Base-by-base conservation (phyloP, 2,888 invertebrate genomes). In the Labia minor region DNA sequence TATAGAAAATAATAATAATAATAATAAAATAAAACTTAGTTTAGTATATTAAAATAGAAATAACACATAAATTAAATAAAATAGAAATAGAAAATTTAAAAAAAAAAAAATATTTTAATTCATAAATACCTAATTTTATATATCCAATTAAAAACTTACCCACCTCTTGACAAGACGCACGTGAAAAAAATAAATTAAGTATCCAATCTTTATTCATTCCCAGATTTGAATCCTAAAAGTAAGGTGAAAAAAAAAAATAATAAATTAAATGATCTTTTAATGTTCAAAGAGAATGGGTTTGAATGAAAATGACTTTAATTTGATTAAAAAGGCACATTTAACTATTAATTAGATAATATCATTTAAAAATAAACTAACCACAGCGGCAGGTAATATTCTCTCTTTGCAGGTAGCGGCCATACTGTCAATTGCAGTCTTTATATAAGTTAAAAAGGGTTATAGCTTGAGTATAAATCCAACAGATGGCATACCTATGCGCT, bases 81-180 rank as follows among this genome's bases (percentile, higher is more conserved):
- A n/a, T n/a, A n/a, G n/a, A n/a, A n/a, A n/a, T n/a, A n/a, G n/a
- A n/a, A n/a, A n/a, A n/a, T n/a, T n/a, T n/a, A 8, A 26, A 6
- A 26, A 26, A 26, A 26, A 26, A 6, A 8, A 26, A 26, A 26
- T 26, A 26, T 26, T 26, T 26, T 26, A 3, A 26, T 6, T 3
- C 26, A 26, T 26, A 26, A 26, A 26, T 26, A 26, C 26, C 26
- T 26, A 26, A 26, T 26, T 3, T 26, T 26, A 26, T 26, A 26
- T 6, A 64, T 67, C 70, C 69, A 70, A 67, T 65, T 37, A 37
- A 69, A 80, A 81, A 86, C 85, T 85, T 85, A 86, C 86, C 85
- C 81, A 87, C 87, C 87, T 87, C 87, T 86, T 86, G 85, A 83
- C 85, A 86, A 80, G 83, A 83, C 78, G 85, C 86, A 79, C 82